phyloP scores from a whole-genome alignment of 2,113 vertebrate species.

The Heloderma charlesbogerti region DNA sequence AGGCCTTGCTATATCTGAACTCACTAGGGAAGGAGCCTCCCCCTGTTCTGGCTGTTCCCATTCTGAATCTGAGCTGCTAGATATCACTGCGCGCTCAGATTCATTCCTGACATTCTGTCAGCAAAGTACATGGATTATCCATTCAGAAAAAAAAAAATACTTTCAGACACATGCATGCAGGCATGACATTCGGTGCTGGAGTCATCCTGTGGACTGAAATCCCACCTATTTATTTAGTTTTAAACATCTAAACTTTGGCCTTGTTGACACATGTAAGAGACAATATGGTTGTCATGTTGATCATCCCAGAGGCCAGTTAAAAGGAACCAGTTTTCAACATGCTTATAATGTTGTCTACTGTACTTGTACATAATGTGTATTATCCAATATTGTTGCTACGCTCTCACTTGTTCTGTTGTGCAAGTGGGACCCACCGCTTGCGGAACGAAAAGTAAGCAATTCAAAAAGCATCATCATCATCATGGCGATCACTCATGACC shows the following conservation, averaged over 20 bases:
- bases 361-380: neutral
- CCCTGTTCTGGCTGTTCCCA: no score
- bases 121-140: neutral
- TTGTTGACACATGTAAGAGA: neutral
- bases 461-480: no score
- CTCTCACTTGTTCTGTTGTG: no score
- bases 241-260: neutral
- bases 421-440: no score
- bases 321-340: neutral
- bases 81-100: no score
- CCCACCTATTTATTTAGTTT: neutral
- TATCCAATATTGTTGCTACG: no score
- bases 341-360: neutral
- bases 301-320: neutral
- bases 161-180: neutral
- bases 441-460: no score
- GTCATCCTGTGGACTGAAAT: neutral
- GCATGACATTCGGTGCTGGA: neutral
- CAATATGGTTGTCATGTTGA: neutral
- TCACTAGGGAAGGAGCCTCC: no score
- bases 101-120: neutral
- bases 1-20: no score
- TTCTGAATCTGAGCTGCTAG: no score
- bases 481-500: no score
- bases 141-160: conserved; percentile 4